Evolutionary conservation across 1,140 invertebrate genomes (phyloP), one percentile per base, ranked within the genome.

Genomic region (Brachionus paranguensis): DNA sequence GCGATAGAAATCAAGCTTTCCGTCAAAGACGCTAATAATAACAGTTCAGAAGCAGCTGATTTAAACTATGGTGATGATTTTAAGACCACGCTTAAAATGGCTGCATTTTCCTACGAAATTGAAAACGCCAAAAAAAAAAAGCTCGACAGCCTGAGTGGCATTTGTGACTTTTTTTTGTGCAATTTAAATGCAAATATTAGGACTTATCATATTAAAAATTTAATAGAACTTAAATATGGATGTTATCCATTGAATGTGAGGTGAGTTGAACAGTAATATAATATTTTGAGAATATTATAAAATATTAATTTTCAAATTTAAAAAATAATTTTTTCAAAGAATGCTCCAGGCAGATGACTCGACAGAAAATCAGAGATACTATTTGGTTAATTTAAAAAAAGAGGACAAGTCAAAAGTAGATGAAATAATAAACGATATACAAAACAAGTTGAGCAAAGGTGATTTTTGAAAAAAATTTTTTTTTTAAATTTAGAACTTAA

Each of bases 1-100:
- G 41, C 72, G 3, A 76, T 76, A 5, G 72, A 76, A 47, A 76
- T 76, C 12, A 76, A 76, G 27, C 50, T 76, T 0, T 76, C 72
- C 10, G 14, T 76, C 24, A 45, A 76, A 12, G 72, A 76, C 5
- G 45, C 20, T 24, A 47, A 76, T 50, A 76, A 76, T 27, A 50
- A 47, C 20, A 72, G 2, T 43, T 6, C 43, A 33, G 65, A 68
- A 33, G 33, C 14, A 24, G 27, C 27, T 33, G 41, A 68, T 41
- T 74, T 74, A 33, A 76, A 76, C n/a, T 76, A 76, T 33, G 72
- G 72, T 50, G 72, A 76, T 29, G 72, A 76, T 50, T 76, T 76
- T 76, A 47, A 50, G 11, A 27, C 43, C 3, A 10, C 72, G 20
- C 20, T 76, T 14, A 47, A 76, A 29, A 53, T 76, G 72, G 45